Evolutionary conservation across 2,113 vertebrate species (phyloP).

Genomic region (Cervus canadensis): DNA sequence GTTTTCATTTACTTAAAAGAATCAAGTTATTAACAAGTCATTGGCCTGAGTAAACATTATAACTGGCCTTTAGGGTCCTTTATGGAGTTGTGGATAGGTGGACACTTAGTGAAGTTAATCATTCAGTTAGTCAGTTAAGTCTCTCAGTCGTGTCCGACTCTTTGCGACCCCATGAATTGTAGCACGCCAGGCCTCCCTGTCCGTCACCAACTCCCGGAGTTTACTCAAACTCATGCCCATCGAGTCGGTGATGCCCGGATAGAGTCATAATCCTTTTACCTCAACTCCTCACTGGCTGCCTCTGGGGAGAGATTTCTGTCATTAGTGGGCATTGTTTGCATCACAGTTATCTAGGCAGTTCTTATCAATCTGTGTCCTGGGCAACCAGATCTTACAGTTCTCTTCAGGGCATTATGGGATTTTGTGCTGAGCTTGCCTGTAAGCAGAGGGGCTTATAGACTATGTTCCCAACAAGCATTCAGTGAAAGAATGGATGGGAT

Average conservation of each 20-base stretch:
- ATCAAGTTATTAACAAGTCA: neutral
- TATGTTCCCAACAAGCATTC: constrained; percentile 40
- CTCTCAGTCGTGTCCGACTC: too few relatives aligned
- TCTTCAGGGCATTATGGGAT: neutral
- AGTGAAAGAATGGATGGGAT: constrained; percentile 59
- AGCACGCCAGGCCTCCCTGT: too few relatives aligned
- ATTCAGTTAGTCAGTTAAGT: neutral
- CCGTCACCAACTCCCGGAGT: too few relatives aligned
- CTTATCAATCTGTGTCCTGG: neutral
- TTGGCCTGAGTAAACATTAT: neutral
- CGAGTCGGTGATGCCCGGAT: neutral
- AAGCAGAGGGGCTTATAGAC: constrained; percentile 45
- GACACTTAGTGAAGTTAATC: neutral
- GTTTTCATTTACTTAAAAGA: constrained; percentile 17
- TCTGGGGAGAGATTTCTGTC: neutral
- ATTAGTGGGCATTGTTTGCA: constrained; percentile 45
- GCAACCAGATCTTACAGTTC: constrained; percentile 25
- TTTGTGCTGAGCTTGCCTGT: constrained; percentile 53
- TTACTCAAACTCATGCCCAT: too few relatives aligned
- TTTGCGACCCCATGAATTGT: too few relatives aligned
- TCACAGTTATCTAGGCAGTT: constrained; percentile 32
- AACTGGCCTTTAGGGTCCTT: neutral
- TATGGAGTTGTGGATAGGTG: neutral
- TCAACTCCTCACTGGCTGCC: neutral
- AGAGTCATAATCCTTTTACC: neutral